Base-by-base conservation (phyloP, 2,113 vertebrate species). In the Silurus asotus region DNA sequence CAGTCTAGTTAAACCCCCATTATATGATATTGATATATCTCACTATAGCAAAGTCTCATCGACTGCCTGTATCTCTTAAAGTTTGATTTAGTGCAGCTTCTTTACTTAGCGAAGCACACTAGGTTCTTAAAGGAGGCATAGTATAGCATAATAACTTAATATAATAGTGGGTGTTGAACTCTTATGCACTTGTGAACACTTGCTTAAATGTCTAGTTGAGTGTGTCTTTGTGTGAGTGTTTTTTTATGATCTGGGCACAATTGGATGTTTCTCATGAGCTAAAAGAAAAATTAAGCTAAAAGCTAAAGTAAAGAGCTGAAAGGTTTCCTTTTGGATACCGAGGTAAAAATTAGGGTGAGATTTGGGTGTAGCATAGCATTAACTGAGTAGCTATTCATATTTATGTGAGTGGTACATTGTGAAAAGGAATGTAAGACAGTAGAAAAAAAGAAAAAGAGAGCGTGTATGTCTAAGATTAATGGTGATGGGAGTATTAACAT, bases 81-180 rank as follows among this genome's bases (percentile, higher is more conserved):
- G 17, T 56, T 85, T 8, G 17, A 19, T 76, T 25, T 53, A 56
- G 25, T 56, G 51, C 61, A 67, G 74, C 61, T 56, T 85, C 61
- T 19, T 85, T 61, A 76, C 62, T 55, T 65, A 65, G n/a, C 17
- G 45, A 51, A 23, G 49, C 58, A 78, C 61, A 67, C 74, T 23
- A 25, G 19, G 64, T 78, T 37, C 74, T 67, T 65, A 19, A 78
- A 85, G 3, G 25, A 49, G 65, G 75, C 61, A 69, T 78, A 37
- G 37, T 37, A 37, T 37, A 37, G 37, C 37, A 37, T 76, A 85
- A 79, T 67, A 51, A 14, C 79, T 78, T 84, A 77, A 77, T 84
- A 53, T 23, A 65, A 78, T 67, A 28, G 25, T 64, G 72, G 59
- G 48, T 23, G 74, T 85, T 67, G 25, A 23, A 85, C 67, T 55